phyloP scores from a whole-genome alignment of 1,140 invertebrate species.

The Sarcophaga peregrina region DNA sequence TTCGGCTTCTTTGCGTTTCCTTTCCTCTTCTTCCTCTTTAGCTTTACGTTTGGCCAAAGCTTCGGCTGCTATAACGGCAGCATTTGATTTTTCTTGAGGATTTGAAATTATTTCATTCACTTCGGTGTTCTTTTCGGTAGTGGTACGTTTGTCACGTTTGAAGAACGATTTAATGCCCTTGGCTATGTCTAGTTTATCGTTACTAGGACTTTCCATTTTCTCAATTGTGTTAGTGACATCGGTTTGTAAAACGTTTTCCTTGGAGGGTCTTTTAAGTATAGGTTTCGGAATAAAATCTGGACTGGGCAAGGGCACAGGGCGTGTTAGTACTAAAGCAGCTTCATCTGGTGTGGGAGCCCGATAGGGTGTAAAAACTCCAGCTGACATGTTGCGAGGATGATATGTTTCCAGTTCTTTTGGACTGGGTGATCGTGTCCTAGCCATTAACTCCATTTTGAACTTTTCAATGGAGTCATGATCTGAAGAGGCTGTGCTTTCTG shows the following conservation, averaged over 20 bases:
- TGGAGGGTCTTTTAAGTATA: constrained; percentile 74
- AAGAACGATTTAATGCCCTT: constrained; percentile 64
- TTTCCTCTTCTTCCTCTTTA: constrained; percentile 60
- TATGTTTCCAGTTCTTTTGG: constrained; percentile 75
- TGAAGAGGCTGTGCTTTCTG: constrained; percentile 71
- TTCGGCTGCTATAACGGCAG: constrained; percentile 55
- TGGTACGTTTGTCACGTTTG: constrained; percentile 56
- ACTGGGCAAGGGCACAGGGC: constrained; percentile 71
- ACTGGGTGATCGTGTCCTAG: constrained; percentile 67
- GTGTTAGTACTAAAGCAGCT: constrained; percentile 70
- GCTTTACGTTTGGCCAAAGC: constrained; percentile 54
- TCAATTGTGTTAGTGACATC: neutral
- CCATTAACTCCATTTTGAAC: constrained; percentile 69
- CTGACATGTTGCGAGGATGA: constrained; percentile 70
- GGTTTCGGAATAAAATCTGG: constrained; percentile 79
- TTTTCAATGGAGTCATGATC: constrained; percentile 70
- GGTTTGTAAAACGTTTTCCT: constrained; percentile 59
- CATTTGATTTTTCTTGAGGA: constrained; percentile 57
- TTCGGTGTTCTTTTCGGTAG: constrained; percentile 62
- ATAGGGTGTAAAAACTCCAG: constrained; percentile 62
- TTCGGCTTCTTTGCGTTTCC: constrained; percentile 55
- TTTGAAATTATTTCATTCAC: constrained; percentile 55
- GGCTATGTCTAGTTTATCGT: constrained; percentile 52
- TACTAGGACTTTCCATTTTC: neutral
- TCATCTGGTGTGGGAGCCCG: constrained; percentile 67